A percentile compares a stretch with the other conserved stretches of the same genome.
Evolutionary conservation across 2,797 vertebrate genomes (phyloP).

Genomic region (Myotis findleyi): DNA sequence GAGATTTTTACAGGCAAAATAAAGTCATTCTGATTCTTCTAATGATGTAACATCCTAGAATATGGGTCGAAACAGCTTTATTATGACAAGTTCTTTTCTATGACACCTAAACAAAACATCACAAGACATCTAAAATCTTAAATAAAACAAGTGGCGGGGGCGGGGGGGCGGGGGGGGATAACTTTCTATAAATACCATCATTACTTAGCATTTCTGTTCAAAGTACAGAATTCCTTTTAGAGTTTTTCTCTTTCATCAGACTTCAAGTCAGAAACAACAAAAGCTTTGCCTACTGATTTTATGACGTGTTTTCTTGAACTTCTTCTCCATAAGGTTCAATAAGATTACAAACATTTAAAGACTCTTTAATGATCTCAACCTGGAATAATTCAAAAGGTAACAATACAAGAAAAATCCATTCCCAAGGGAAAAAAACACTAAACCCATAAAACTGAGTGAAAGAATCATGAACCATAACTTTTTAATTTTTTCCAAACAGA

Average conservation of each 20-base stretch:
- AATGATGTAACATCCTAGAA: neutral
- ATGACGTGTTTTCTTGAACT: neutral
- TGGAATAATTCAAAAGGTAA: constrained; percentile 40
- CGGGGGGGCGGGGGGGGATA: neutral
- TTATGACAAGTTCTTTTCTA: neutral
- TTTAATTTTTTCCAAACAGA: constrained; percentile 22
- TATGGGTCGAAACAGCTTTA: constrained; percentile 1
- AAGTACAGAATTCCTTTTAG: constrained; percentile 13
- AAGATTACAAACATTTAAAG: constrained; percentile 23
- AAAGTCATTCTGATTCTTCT: constrained; percentile 34
- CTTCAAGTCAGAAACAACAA: constrained; percentile 41
- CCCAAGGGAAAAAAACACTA: neutral
- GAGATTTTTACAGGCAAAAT: neutral
- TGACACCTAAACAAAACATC: constrained; percentile 30
- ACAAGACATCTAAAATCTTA: constrained; percentile 13
- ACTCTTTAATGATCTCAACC: neutral
- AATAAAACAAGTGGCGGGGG: neutral
- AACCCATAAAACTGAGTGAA: constrained; percentile 44
- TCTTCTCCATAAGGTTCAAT: neutral
- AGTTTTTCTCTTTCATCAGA: neutral
- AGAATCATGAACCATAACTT: constrained; percentile 10
- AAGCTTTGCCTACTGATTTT: constrained; percentile 22
- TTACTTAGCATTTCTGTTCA: constrained; percentile 34
- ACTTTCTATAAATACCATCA: constrained; percentile 1
- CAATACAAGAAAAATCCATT: constrained; percentile 46